Percentiles rank a stretch among this genome's conserved stretches.
Evolutionary conservation across 1,140 invertebrate genomes (phyloP).

Genomic region (Hyles euphorbiae): DNA sequence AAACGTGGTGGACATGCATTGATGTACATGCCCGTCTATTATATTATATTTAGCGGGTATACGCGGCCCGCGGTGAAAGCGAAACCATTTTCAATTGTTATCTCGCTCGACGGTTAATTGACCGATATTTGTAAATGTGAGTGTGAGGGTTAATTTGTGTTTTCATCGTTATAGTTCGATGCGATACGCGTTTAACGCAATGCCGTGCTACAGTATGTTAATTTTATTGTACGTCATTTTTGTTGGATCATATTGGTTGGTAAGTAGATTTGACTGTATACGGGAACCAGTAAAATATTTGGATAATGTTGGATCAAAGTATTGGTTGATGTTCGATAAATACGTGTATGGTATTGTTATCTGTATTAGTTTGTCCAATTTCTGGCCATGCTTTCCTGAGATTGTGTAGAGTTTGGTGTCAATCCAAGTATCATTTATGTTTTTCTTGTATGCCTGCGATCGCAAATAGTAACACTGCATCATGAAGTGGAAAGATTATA

Average conservation of each 20-base stretch:
- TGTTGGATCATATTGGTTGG: neutral
- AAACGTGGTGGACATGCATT: conserved; percentile 54
- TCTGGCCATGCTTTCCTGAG: too few species aligned
- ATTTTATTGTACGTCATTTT: conserved; percentile 1
- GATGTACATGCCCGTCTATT: conserved; percentile 64
- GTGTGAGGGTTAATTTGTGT: conserved; percentile 57
- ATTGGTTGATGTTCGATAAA: too few species aligned
- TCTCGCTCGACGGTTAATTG: conserved; percentile 64
- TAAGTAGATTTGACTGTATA: too few species aligned
- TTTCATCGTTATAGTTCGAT: conserved; percentile 34
- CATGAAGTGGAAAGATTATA: too few species aligned
- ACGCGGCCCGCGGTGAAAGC: conserved; percentile 55
- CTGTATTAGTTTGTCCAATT: too few species aligned
- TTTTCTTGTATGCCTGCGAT: too few species aligned
- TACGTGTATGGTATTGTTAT: too few species aligned
- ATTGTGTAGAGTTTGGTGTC: too few species aligned
- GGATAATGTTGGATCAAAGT: too few species aligned
- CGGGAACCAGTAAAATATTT: too few species aligned
- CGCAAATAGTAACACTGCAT: too few species aligned
- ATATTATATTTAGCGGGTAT: conserved; percentile 64
- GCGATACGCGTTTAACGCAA: neutral
- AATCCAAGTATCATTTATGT: too few species aligned
- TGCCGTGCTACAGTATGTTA: neutral
- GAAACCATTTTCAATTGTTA: conserved; percentile 71
- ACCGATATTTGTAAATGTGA: conserved; percentile 68